phyloP scores from a whole-genome alignment of 2,797 vertebrate species.

The Tachyglossus aculeatus region DNA sequence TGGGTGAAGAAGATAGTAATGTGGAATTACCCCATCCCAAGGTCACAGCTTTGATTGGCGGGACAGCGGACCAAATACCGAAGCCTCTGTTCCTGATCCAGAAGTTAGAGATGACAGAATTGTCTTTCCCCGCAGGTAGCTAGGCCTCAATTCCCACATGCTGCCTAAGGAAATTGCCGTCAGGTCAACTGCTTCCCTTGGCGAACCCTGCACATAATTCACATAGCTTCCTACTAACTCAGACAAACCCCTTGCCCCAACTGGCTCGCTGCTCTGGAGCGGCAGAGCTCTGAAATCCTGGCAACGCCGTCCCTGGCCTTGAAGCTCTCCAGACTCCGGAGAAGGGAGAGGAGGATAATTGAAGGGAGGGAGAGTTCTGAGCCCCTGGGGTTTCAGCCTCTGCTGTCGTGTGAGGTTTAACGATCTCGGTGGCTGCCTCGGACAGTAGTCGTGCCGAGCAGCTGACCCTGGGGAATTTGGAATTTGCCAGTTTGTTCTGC shows the following conservation, averaged over 20 bases:
- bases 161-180: background rate
- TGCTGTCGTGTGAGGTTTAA: slow-evolving; percentile 21
- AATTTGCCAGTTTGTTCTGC: background rate
- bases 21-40: background rate
- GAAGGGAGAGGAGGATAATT: background rate
- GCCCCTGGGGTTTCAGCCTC: background rate
- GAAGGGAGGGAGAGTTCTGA: background rate
- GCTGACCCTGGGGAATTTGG: background rate
- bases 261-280: slow-evolving; percentile 23
- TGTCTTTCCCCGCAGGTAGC: background rate
- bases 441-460: slow-evolving; percentile 1
- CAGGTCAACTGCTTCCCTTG: background rate
- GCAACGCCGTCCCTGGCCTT: slow-evolving; percentile 43
- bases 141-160: background rate
- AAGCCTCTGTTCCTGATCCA: background rate
- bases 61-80: background rate
- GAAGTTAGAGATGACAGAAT: background rate
- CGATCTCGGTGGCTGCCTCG: slow-evolving; percentile 1
- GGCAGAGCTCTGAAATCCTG: slow-evolving; percentile 35
- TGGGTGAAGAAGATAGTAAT: slow-evolving; percentile 7
- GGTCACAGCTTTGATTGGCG: background rate
- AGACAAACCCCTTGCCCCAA: background rate
- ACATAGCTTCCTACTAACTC: background rate
- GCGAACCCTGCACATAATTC: background rate
- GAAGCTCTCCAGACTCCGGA: slow-evolving; percentile 12